Conservation (phyloP, 2,113 vertebrate genomes). For the Bettongia penicillata region DNA sequence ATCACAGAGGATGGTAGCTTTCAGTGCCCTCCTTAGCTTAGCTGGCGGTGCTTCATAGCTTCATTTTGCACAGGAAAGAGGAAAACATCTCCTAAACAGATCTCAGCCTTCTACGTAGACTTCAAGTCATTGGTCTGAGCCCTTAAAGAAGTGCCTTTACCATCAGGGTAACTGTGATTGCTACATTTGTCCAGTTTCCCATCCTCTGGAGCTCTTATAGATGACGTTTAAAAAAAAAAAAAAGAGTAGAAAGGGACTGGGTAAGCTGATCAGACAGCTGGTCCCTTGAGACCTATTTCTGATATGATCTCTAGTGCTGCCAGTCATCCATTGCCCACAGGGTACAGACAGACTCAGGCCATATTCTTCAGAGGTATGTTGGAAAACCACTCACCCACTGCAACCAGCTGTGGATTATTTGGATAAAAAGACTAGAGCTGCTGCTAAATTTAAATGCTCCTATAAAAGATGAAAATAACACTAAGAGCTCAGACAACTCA, state of each 20-base stretch:
- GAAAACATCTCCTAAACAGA: background rate
- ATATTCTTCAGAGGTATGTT: background rate
- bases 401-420: background rate
- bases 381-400: background rate
- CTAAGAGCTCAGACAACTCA: background rate
- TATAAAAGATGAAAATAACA: conserved; percentile 4
- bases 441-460: background rate
- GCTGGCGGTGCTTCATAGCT: background rate
- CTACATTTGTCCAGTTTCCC: background rate
- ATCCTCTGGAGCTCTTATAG: background rate
- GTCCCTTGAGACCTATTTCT: background rate
- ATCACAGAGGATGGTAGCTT: background rate
- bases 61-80: background rate
- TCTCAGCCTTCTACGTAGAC: background rate
- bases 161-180: background rate
- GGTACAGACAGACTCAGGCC: background rate
- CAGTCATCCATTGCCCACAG: background rate
- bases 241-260: background rate
- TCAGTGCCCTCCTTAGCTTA: background rate
- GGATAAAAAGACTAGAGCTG: background rate
- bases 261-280: background rate
- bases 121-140: background rate
- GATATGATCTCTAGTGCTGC: background rate
- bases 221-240: background rate
- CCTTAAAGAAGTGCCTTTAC: background rate